Conservation (phyloP, 2,113 vertebrate genomes). For the Poicephalus meyeri region DNA sequence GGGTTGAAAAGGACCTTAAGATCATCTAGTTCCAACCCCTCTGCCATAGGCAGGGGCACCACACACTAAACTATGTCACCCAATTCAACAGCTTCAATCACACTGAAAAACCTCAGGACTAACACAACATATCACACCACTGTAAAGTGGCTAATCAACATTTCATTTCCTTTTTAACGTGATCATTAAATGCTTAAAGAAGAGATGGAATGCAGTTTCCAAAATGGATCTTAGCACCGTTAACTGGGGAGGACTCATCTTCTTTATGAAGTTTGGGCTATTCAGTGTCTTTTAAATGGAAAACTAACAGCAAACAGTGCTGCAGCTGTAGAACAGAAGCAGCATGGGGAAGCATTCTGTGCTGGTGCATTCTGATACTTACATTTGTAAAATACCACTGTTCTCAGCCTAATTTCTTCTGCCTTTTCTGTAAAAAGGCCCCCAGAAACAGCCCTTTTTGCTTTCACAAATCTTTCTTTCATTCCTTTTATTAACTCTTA, state of each 20-base stretch:
- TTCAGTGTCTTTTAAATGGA: neutral
- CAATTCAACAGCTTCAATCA: neutral
- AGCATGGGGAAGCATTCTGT: neutral
- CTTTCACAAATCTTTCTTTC: neutral
- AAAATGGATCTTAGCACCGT: neutral
- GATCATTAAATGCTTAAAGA: neutral
- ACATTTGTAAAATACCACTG: neutral
- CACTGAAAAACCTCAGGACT: neutral
- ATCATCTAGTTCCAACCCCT: neutral
- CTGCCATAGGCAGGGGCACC: neutral
- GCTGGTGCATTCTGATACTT: neutral
- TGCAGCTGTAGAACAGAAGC: neutral
- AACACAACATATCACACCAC: neutral
- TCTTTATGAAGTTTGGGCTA: neutral
- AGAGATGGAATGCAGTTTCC: neutral
- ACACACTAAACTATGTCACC: neutral
- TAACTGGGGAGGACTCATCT: neutral
- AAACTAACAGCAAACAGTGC: neutral
- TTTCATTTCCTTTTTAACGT: neutral
- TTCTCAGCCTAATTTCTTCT: neutral
- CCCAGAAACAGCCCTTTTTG: neutral
- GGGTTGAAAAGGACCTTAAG: neutral
- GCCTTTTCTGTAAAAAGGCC: neutral
- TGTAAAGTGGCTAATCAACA: neutral
- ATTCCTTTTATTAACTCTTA: neutral